Conservation (phyloP, 2,113 vertebrate species). For the Poecilia latipinna region DNA sequence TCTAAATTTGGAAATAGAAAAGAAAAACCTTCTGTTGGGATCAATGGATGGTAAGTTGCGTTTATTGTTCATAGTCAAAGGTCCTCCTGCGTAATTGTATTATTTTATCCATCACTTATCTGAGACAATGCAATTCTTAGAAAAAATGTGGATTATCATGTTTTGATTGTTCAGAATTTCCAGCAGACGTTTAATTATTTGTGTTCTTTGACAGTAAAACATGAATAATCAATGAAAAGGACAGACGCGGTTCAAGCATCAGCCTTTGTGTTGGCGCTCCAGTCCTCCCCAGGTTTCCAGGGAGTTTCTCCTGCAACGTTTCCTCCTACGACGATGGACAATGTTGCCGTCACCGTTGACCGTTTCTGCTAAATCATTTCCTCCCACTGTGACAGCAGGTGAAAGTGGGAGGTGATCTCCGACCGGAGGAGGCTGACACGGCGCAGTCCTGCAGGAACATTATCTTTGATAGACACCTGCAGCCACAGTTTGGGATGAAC, state of each 20-base stretch:
- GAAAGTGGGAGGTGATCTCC: slow-evolving; percentile 10
- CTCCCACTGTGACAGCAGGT: neutral
- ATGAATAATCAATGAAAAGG: neutral
- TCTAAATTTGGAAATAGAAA: neutral
- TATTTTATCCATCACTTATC: neutral
- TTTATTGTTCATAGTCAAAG: neutral
- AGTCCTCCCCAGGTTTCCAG: neutral
- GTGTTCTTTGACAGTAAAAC: neutral
- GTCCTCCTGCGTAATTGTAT: neutral
- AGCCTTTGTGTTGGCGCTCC: neutral
- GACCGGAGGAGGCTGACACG: slow-evolving; percentile 25
- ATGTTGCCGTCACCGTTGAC: slow-evolving; percentile 11
- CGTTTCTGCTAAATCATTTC: neutral
- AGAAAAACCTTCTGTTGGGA: neutral
- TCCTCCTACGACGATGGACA: neutral
- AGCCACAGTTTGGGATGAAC: neutral
- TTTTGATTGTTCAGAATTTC: neutral
- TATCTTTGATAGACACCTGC: slow-evolving; percentile 64
- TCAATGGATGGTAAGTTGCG: neutral
- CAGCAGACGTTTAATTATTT: neutral
- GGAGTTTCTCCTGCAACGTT: neutral
- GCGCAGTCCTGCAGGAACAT: slow-evolving; percentile 45
- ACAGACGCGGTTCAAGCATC: neutral
- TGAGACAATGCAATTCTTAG: neutral
- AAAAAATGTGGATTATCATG: neutral